phyloP scores from a whole-genome alignment of 2,888 invertebrate genomes.

The Orthosia gracilis region DNA sequence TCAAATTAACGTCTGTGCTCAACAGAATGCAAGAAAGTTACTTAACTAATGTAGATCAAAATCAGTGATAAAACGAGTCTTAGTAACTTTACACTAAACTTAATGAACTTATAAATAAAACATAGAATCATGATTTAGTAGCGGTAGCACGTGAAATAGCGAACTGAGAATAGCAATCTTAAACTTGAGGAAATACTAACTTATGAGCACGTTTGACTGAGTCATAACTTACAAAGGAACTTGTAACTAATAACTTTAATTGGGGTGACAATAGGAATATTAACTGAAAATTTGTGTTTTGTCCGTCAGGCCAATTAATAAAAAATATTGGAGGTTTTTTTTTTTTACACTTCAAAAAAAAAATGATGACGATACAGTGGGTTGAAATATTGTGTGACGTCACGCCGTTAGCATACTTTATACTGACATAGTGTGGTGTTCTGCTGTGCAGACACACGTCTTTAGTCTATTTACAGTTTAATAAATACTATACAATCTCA shows the following conservation, averaged over 20 bases:
- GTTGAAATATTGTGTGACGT: too few species aligned
- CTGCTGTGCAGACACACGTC: too few species aligned
- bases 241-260: neutral
- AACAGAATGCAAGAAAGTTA: neutral
- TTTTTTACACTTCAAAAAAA: too few species aligned
- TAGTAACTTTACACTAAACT: conserved; percentile 6
- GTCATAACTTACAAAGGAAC: neutral
- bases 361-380: too few species aligned
- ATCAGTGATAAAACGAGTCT: conserved; percentile 3
- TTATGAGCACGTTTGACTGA: neutral
- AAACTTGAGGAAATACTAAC: neutral
- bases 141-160: neutral
- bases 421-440: too few species aligned
- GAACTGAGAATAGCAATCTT: neutral
- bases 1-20: neutral
- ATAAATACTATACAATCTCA: too few species aligned
- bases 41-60: conserved; percentile 12
- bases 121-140: neutral
- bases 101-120: conserved; percentile 30
- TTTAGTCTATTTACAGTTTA: too few species aligned
- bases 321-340: too few species aligned
- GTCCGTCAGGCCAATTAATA: too few species aligned
- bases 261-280: neutral
- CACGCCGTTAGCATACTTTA: too few species aligned
- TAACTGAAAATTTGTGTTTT: too few species aligned